Evolutionary conservation across 2,888 invertebrate species (phyloP).

Genomic region (Rhaphigaster nebulosa): DNA sequence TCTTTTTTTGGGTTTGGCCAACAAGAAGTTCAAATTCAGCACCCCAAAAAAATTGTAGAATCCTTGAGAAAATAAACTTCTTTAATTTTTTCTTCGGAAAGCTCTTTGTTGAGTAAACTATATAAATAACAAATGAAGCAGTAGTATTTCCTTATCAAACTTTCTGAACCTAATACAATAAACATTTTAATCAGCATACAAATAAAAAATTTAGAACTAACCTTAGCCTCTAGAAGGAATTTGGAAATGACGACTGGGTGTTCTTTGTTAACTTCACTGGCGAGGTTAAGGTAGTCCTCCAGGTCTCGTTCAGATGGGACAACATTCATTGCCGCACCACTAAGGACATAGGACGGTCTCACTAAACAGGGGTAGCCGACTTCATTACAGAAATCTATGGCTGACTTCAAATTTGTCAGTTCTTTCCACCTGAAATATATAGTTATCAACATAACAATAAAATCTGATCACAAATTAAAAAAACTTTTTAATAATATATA

Average conservation of each 20-base stretch:
- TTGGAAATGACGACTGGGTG: slow-evolving; percentile 99
- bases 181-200: too few species aligned
- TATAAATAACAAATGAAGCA: too few species aligned
- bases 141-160: too few species aligned
- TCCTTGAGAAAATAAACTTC: too few species aligned
- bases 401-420: slow-evolving; percentile 89
- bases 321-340: slow-evolving; percentile 99
- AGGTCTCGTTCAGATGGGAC: slow-evolving; percentile 93
- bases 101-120: too few species aligned
- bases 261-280: slow-evolving; percentile 94
- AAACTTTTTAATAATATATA: too few species aligned
- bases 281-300: slow-evolving; percentile 88
- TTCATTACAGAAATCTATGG: slow-evolving; percentile 90
- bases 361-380: slow-evolving; percentile 98
- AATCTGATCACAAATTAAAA: not conserved
- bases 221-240: slow-evolving; percentile 94
- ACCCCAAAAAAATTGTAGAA: too few species aligned
- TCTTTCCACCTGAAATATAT: slow-evolving; percentile 85
- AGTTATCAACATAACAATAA: slow-evolving; percentile 20
- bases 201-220: slow-evolving; percentile 65
- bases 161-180: too few species aligned
- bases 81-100: too few species aligned
- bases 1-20: too few species aligned
- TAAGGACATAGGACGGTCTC: slow-evolving; percentile 96
- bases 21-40: too few species aligned